Evolutionary conservation across 2,113 vertebrate genomes (phyloP), one percentile per base, ranked within the genome.

Genomic region (Megalops atlanticus): DNA sequence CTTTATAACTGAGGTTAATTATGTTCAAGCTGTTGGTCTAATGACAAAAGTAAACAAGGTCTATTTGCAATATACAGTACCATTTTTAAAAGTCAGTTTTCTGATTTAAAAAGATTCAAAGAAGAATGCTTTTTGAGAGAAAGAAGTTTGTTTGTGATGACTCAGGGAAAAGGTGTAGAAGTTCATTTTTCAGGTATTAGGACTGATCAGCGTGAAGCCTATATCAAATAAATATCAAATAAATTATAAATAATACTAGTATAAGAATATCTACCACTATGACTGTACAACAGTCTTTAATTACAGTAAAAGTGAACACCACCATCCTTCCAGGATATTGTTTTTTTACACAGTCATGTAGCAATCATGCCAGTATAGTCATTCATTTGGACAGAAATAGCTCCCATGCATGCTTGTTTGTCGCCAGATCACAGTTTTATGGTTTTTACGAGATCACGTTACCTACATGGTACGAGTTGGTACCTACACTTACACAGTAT

Each of bases 1-100:
- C 76, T 38, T 40, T 38, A 41, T 76, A 75, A 41, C 31, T 36
- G 52, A 69, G 52, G 52, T 74, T 74, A 79, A 68, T 78, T 18
- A 35, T 73, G 39, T n/a, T 68, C 54, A 49, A 64, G 41, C 35
- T n/a, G 33, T 45, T 3, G 8, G 21, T 54, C 31, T 24, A 43
- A 43, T 36, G 21, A 78, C 27, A 45, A 64, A 45, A 68, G 36
- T 40, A 74, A 49, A 36, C 43, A 80, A 24, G 1, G 39, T 64
- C 21, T n/a, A n/a, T n/a, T 80, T 12, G n/a, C n/a, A n/a, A n/a
- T n/a, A n/a, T 64, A 35, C n/a, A 33, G 54, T 43, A 71, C 72
- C 24, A 14, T 45, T 27, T 31, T 77, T 40, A 7, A 54, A 54
- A 70, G 14, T 15, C n/a, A 3, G 68, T n/a, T 70, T 70, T 70